These are phyloP conservation scores for Dromius quadrimaculatus DNA, from an alignment of 2,888 invertebrate genomes.

Conservation along the genomic window DNA sequence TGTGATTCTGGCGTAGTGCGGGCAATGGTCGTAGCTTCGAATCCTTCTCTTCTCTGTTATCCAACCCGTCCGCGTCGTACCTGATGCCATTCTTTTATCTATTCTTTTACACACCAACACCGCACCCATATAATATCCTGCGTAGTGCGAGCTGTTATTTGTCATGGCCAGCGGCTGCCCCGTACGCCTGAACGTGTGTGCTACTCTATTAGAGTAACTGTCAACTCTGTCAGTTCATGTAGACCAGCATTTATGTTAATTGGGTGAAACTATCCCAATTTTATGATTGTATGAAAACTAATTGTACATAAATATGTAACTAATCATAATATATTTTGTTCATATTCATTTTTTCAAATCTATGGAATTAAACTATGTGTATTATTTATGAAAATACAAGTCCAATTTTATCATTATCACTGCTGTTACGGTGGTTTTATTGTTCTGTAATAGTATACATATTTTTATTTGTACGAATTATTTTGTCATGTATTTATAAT, in stretches of 20 bases:
- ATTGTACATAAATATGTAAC: constrained; percentile 70
- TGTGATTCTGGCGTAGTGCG: constrained; percentile 19
- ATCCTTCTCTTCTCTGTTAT: constrained; percentile 6
- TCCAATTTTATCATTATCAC: neutral
- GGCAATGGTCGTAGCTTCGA: neutral
- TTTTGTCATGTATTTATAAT: constrained; percentile 47
- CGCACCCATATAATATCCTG: neutral
- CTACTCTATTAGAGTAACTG: constrained; percentile 49
- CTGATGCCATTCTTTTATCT: constrained; percentile 25
- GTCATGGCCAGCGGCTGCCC: constrained; percentile 7
- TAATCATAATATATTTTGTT: constrained; percentile 69
- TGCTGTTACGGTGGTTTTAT: constrained; percentile 25
- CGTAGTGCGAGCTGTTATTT: constrained; percentile 3
- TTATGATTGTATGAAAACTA: constrained; percentile 65
- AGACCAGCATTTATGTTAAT: constrained; percentile 64
- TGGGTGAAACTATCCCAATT: constrained; percentile 61
- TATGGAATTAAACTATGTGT: constrained; percentile 70
- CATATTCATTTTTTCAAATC: constrained; percentile 66
- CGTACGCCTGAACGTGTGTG: constrained; percentile 34
- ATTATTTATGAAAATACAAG: constrained; percentile 64
- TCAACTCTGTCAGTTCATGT: constrained; percentile 60
- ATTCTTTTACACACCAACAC: neutral
- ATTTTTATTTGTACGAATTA: constrained; percentile 39
- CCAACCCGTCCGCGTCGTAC: constrained; percentile 30
- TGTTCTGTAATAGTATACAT: constrained; percentile 33